phyloP scores from a whole-genome alignment of 2,888 invertebrate genomes.

The Agrilus cyanescens region DNA sequence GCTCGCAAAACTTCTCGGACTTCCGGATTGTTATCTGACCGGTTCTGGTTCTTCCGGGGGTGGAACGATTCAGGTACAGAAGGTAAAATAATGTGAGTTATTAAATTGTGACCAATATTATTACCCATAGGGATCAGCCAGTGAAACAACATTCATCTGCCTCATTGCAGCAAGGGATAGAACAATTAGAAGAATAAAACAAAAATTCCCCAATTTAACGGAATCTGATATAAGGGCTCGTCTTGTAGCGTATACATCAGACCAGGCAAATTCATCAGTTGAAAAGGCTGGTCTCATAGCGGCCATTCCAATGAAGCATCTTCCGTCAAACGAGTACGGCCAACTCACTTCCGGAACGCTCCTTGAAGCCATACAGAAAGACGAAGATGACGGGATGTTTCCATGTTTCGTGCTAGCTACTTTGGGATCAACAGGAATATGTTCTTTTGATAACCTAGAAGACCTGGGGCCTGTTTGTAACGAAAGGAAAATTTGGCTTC shows the following conservation, averaged over 20 bases:
- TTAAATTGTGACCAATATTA: too few species aligned
- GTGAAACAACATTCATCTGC: slow-evolving; percentile 75
- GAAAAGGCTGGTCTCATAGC: slow-evolving; percentile 74
- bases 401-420: slow-evolving; percentile 79
- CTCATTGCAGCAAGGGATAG: slow-evolving; percentile 65
- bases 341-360: slow-evolving; percentile 55
- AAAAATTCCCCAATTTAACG: slow-evolving; percentile 45
- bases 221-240: slow-evolving; percentile 53
- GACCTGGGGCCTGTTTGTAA: slow-evolving; percentile 75
- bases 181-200: slow-evolving; percentile 43
- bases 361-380: slow-evolving; percentile 58
- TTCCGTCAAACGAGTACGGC: slow-evolving; percentile 55
- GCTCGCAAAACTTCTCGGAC: slow-evolving; percentile 71
- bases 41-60: slow-evolving; percentile 65
- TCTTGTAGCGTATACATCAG: slow-evolving; percentile 72
- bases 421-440: slow-evolving; percentile 57
- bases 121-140: slow-evolving; percentile 69
- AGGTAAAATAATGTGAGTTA: too few species aligned
- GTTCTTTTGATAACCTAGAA: slow-evolving; percentile 74
- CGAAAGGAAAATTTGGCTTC: slow-evolving; percentile 69
- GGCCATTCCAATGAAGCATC: slow-evolving; percentile 60
- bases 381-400: slow-evolving; percentile 64
- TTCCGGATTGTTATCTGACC: slow-evolving; percentile 72
- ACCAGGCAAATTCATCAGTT: slow-evolving; percentile 79
- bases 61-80: slow-evolving; percentile 68